Base-by-base conservation (phyloP, 1,140 invertebrate species). In the Halyomorpha halys region DNA sequence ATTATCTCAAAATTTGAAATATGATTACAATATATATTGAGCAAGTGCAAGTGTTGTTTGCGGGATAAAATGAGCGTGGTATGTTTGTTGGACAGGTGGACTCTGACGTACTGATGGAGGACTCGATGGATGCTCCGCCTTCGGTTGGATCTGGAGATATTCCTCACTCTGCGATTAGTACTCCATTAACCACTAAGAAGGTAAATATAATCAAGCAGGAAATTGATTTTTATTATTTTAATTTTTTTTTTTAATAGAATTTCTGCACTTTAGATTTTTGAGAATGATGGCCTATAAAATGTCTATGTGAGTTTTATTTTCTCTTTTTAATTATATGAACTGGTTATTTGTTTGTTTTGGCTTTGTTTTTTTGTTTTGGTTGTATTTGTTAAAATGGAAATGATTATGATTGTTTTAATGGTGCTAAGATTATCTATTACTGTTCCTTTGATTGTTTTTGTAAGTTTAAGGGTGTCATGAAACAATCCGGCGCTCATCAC, bases 61-160 rank as follows among this genome's bases (percentile, higher is more conserved):
- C 34, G 34, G 34, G 34, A 39, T 39, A 39, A 39, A 39, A 13
- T 13, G 34, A 11, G 34, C 34, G 11, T 56, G 15, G 53, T 23
- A 21, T 56, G 18, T 56, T 56, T 56, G 18, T 56, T 56, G 18
- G 53, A 60, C 80, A 80, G 66, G 71, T 78, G 34, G 74, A 73
- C 30, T 62, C 69, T n/a, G 76, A 83, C 63, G 75, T 81, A 62
- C 72, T 83, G 61, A 77, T 82, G 69, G 85, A 87, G 69, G 84
- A 86, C 71, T 86, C 85, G 0, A 74, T 85, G 73, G 84, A 86
- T 73, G 61, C 84, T 68, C 86, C 84, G 69, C 86, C 84, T 34
- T 87, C 86, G 45, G 81, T 87, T 21, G 84, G 83, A 68, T 87
- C 87, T 27, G 11, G 75, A 75, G 44, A 73, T 75, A 67, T 61